phyloP scores from a whole-genome alignment of 1,140 invertebrate genomes.

The Saccostrea echinata region DNA sequence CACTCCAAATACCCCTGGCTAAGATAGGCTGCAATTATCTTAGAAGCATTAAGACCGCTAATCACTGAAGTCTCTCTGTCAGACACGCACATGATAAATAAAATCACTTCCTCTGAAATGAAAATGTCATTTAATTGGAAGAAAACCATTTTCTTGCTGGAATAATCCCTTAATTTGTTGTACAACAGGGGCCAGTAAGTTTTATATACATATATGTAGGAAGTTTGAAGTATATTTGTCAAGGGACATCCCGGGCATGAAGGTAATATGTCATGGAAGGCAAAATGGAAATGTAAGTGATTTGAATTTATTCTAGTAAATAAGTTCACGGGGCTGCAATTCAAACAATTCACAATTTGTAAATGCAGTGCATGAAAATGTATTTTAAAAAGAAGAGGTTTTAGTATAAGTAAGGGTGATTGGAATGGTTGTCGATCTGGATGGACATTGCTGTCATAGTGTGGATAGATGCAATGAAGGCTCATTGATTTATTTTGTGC shows the following conservation, averaged over 20 bases:
- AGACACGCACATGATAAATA: conserved; percentile 36
- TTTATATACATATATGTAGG: not conserved
- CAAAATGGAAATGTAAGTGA: not conserved
- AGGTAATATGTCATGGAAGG: not conserved
- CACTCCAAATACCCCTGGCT: conserved; percentile 24
- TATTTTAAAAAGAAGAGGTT: not conserved
- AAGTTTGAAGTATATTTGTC: conserved; percentile 20
- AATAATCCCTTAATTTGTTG: conserved; percentile 14
- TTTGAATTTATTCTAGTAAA: not conserved
- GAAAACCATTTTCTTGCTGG: conserved; percentile 12
- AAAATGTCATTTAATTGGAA: conserved; percentile 32
- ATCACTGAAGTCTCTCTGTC: conserved; percentile 6
- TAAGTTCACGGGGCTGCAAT: not conserved
- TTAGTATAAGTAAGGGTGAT: not conserved
- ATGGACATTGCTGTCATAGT: not conserved
- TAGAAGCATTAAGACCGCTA: conserved; percentile 2
- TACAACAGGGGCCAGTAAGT: not conserved
- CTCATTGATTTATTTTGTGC: conserved; percentile 25
- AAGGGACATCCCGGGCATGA: not conserved
- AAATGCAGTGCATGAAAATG: not conserved
- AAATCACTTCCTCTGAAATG: conserved; percentile 31
- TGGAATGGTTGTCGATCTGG: not conserved
- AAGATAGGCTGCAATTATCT: conserved; percentile 34
- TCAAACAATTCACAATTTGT: not conserved
- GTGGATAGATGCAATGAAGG: not conserved